Base-by-base conservation (phyloP, 2,888 invertebrate genomes). In the Agelastica alni region DNA sequence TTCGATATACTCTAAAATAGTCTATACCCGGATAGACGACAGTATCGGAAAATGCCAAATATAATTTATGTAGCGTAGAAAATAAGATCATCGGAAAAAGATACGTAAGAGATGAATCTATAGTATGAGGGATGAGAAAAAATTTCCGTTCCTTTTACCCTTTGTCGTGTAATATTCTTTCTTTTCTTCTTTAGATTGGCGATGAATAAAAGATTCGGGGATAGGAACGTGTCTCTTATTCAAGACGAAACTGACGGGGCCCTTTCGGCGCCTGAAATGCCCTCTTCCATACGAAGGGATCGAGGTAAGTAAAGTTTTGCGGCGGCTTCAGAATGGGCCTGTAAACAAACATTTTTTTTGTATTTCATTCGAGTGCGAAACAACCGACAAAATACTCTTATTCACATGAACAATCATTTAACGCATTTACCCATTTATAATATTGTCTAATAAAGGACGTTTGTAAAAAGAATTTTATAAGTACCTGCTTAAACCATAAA, bases 181-280 rank as follows among this genome's bases (percentile, higher is more conserved):
- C 49, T 60, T 51, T 63, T 65, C 47, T 16, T n/a, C 60, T 64
- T 51, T 60, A 78, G 79, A 65, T 70, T 79, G 68, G 73, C 75
- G 45, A 77, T 79, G 75, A 77, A 75, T 69, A 79, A 79, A 70
- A 70, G 78, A 67, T 77, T 75, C 59, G 81, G 80, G 2, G 81
- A 81, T 60, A 79, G 81, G 59, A 78, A 81, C 41, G 78, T 81
- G 22, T 77, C 85, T 34, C 75, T 82, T 28, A 74, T 82, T 32
- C 85, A 88, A 75, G 89, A 90, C 70, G 90, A 90, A 73, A 85
- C 85, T 65, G 91, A 91, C 74, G 90, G 89, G 43, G 88, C 88
- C 56, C 81, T 89, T 54, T 91, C 89, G 42, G 91, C 91, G 13
- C 91, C 91, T 12, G 91, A 91, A 78, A 84, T 89, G 77, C 88